Conservation (phyloP, 2,113 vertebrate species). For the Gnathonemus echidnorhynchus region DNA sequence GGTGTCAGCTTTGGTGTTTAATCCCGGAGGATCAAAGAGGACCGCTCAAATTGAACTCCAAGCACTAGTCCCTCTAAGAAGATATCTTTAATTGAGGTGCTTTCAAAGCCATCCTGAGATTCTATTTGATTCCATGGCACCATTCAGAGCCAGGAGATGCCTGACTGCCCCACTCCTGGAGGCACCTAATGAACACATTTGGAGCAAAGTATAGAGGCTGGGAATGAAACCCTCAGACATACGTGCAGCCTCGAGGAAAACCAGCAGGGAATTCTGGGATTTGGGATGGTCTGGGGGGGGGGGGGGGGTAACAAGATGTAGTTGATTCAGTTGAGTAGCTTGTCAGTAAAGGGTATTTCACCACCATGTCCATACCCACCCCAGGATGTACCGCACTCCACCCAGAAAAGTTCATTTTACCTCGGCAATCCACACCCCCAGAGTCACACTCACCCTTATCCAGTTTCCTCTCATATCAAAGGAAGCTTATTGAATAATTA, state of each 20-base stretch:
- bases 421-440: neutral
- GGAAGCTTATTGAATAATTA: slow-evolving; percentile 18
- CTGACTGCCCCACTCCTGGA: neutral
- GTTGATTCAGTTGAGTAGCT: neutral
- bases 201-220: neutral
- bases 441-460: neutral
- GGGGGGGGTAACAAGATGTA: neutral
- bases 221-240: neutral
- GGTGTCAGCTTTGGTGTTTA: neutral
- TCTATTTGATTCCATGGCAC: slow-evolving; percentile 1
- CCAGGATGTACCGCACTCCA: neutral
- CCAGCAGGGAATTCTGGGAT: neutral
- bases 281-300: neutral
- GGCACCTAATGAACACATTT: slow-evolving; percentile 1
- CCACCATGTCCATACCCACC: neutral
- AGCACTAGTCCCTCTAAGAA: neutral
- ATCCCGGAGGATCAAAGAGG: slow-evolving; percentile 2
- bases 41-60: neutral
- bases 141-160: neutral
- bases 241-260: neutral
- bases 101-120: slow-evolving; percentile 13
- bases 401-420: neutral
- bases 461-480: slow-evolving; percentile 17
- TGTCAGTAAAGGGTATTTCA: neutral
- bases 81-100: neutral